Percentiles rank a stretch among this genome's conserved stretches.
phyloP scores from a whole-genome alignment of 30 jellyfish, hydroid and myxozoan species.

The Pseudorhiza aurosa region DNA sequence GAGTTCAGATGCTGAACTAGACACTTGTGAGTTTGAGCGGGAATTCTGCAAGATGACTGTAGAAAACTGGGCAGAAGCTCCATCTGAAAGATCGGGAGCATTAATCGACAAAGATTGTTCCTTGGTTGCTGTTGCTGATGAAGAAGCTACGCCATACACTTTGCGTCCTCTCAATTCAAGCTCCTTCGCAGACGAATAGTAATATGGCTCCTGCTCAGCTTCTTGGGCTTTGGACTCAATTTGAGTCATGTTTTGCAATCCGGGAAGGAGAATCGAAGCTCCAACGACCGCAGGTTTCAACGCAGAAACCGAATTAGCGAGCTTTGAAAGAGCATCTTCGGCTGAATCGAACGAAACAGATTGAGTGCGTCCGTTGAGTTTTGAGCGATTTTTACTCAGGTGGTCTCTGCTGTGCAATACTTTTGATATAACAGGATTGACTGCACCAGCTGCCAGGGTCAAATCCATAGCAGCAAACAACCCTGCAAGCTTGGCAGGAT shows the following conservation, averaged over 20 bases:
- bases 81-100: neutral
- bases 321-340: conserved; percentile 19
- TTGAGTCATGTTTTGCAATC: conserved; percentile 1
- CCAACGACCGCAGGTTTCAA: conserved; percentile 48
- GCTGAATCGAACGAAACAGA: conserved; percentile 40
- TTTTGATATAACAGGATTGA: conserved; percentile 69
- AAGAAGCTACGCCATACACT: neutral
- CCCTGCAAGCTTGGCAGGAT: conserved; percentile 71
- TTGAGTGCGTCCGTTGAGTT: neutral
- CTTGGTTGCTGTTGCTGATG: neutral
- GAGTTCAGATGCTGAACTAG: neutral
- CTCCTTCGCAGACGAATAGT: conserved; percentile 3
- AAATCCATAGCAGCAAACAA: conserved; percentile 84
- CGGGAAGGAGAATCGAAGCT: conserved; percentile 53
- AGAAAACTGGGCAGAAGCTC: neutral
- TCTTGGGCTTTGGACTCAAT: neutral
- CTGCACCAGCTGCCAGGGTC: conserved; percentile 84
- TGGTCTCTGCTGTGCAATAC: conserved; percentile 37
- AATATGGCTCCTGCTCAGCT: conserved; percentile 9
- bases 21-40: neutral
- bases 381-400: neutral
- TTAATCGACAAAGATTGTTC: neutral
- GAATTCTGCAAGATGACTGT: neutral
- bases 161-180: neutral
- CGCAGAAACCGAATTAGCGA: conserved; percentile 40